Base-by-base conservation (phyloP, 2,797 vertebrate species). In the Mormyrops boulengeri region DNA sequence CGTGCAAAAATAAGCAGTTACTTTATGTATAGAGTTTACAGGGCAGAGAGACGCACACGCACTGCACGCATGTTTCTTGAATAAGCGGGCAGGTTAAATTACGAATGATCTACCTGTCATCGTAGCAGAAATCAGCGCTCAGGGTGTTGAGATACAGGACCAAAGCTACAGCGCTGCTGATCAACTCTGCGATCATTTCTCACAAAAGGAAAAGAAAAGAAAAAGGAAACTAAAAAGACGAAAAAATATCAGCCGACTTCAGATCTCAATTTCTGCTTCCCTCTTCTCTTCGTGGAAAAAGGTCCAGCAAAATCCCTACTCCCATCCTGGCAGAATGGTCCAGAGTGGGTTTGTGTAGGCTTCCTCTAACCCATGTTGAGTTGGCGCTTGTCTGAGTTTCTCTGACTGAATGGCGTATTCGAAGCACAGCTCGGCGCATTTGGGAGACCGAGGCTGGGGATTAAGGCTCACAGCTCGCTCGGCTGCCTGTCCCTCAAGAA, bases 81-180 rank as follows among this genome's bases (percentile, higher is more conserved):
- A 41, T 41, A 60, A 88, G 11, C 50, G 86, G 34, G 47, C 86
- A 49, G 87, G 57, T 88, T 62, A 53, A 26, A 66, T 34, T 8
- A 26, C 3, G 17, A 49, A 77, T 60, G 93, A 38, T 17, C 93
- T 97, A 99, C 98, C 98, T 98, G 97, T 99, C 98, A 96, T 99
- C 98, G 93, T 99, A 99, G 97, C 98, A 99, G 97, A 99, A 99
- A 95, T 98, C 98, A 53, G 98, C 98, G 90, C 95, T 95, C 94
- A 99, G 95, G 84, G 98, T 99, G 96, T 99, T 99, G 95, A 98
- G 96, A 89, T 99, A 99, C 91, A 99, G 98, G 96, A 97, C 94
- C 95, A 99, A 95, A 97, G 97, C 98, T 96, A 97, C 95, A 94
- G 96, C 96, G 96, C 97, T 95, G 97, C 97, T 98, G 95, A 98